phyloP scores from a whole-genome alignment of 2,888 invertebrate genomes.

The Leucozona laternaria region DNA sequence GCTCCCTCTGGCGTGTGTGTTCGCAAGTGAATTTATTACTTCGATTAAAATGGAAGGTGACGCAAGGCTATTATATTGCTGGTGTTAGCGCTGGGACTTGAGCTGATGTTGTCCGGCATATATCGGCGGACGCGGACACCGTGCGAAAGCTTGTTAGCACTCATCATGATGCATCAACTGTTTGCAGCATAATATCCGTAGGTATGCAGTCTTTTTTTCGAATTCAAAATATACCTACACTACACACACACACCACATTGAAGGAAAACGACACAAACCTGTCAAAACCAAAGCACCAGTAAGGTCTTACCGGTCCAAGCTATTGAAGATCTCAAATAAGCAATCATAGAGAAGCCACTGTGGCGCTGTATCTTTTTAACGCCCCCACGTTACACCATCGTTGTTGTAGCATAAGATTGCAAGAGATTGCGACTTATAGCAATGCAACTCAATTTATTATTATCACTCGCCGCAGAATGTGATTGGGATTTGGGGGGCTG shows the following conservation, averaged over 20 bases:
- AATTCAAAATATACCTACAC: slow-evolving; percentile 10
- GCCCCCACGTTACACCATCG: slow-evolving; percentile 59
- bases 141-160: slow-evolving; percentile 75
- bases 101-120: slow-evolving; percentile 55
- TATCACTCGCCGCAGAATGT: slow-evolving; percentile 53
- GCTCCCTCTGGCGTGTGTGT: slow-evolving; percentile 64
- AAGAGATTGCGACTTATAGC: slow-evolving; percentile 57
- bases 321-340: slow-evolving; percentile 47
- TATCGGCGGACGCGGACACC: slow-evolving; percentile 19
- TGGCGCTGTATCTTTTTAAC: slow-evolving; percentile 34
- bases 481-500: slow-evolving; percentile 63
- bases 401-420: slow-evolving; percentile 47
- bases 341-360: slow-evolving; percentile 37
- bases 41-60: slow-evolving; percentile 75
- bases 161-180: slow-evolving; percentile 67
- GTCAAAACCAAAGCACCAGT: slow-evolving; percentile 53
- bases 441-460: slow-evolving; percentile 73
- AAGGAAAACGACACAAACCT: slow-evolving; percentile 41
- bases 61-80: slow-evolving; percentile 52
- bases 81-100: slow-evolving; percentile 10
- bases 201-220: background rate
- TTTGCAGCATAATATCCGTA: slow-evolving; percentile 2
- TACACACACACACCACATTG: background rate
- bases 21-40: slow-evolving; percentile 63
- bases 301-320: slow-evolving; percentile 10